Evolutionary conservation across 2,113 vertebrate species (phyloP).

Genomic region (Heterotilapia buettikoferi): DNA sequence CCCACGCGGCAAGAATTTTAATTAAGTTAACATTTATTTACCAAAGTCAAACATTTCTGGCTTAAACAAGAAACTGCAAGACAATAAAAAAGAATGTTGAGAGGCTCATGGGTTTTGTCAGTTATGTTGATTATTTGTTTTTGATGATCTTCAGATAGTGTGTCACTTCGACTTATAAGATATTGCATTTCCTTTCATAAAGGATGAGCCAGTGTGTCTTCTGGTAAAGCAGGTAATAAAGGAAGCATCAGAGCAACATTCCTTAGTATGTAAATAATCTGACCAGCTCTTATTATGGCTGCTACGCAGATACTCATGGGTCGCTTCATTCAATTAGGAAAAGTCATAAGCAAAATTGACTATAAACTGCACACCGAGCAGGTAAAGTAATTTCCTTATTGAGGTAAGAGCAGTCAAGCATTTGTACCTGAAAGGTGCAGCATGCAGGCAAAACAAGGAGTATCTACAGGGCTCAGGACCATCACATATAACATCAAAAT

Average conservation of each 20-base stretch:
- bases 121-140: neutral
- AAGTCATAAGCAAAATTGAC: neutral
- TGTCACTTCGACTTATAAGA: neutral
- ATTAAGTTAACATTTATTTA: neutral
- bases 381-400: neutral
- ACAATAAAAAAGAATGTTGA: neutral
- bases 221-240: neutral
- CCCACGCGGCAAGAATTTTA: neutral
- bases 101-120: neutral
- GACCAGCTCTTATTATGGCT: neutral
- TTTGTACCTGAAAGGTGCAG: neutral
- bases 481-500: neutral
- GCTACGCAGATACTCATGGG: rapidly evolving
- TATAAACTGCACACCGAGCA: neutral
- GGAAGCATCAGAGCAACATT: neutral
- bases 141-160: neutral
- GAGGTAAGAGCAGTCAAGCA: neutral
- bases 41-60: neutral
- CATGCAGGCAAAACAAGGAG: neutral
- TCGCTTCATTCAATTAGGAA: neutral
- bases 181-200: neutral
- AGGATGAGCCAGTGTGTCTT: neutral
- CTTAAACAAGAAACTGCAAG: neutral
- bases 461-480: neutral
- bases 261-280: neutral